Percentiles rank a stretch among this genome's conserved stretches.
phyloP scores from a whole-genome alignment of 2,797 vertebrate genomes.

The Pteropus rufus region DNA sequence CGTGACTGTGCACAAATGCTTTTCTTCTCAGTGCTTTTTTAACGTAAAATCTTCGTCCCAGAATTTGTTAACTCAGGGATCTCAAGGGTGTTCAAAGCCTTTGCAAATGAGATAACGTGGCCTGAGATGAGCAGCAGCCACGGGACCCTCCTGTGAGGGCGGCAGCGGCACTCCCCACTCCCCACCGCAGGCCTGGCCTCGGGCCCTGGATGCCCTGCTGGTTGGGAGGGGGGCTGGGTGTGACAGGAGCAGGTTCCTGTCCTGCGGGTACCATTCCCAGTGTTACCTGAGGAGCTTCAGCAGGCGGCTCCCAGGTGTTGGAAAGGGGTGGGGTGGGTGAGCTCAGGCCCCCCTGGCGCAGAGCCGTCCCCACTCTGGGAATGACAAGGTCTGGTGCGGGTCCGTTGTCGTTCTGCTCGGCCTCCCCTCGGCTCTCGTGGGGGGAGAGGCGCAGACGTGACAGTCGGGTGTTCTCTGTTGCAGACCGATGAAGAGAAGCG shows the following conservation, averaged over 20 bases:
- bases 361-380: background rate
- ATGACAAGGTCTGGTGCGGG: too few species aligned
- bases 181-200: accelerated
- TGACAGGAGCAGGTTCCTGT: accelerated
- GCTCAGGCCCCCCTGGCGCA: background rate
- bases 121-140: background rate
- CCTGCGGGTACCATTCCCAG: accelerated
- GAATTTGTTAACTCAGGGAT: background rate
- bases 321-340: too few species aligned
- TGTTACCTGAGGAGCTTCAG: background rate
- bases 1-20: background rate
- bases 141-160: too few species aligned
- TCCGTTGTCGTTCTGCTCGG: too few species aligned
- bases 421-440: background rate
- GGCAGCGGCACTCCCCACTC: background rate
- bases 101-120: background rate
- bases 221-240: background rate
- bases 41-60: background rate
- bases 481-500: conserved; percentile 98
- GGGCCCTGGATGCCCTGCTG: too few species aligned
- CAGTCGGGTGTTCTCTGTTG: conserved; percentile 49
- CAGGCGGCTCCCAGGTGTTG: background rate
- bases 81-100: background rate
- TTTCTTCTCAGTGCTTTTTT: too few species aligned
- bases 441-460: accelerated